Conservation (phyloP, 1,140 invertebrate genomes). For the Macrostomum lignano region DNA sequence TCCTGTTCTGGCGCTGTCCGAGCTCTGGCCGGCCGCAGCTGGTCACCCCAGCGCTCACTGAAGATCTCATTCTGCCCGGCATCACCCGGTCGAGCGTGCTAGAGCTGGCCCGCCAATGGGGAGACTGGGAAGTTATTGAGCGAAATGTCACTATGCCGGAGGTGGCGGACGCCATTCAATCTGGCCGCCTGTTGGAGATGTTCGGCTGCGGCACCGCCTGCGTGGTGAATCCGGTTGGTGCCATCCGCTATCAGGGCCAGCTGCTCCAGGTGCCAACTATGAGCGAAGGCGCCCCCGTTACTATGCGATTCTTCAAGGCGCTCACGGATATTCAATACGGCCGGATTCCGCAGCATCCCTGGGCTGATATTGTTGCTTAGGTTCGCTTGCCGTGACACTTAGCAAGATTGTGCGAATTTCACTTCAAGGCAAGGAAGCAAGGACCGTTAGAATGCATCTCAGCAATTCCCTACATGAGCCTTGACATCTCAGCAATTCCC, state of each 20-base stretch:
- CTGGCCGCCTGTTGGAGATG: constrained; percentile 51
- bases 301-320: constrained; percentile 34
- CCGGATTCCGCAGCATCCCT: no score
- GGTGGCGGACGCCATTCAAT: constrained; percentile 37
- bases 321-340: constrained; percentile 48
- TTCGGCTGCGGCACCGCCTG: constrained; percentile 67
- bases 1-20: constrained; percentile 50
- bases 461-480: no score
- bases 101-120: constrained; percentile 44
- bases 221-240: constrained; percentile 48
- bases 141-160: constrained; percentile 50
- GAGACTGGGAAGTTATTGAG: constrained; percentile 45
- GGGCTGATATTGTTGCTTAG: no score
- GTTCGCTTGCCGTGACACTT: no score
- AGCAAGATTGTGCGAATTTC: no score
- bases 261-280: constrained; percentile 37
- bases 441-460: no score
- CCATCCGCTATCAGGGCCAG: constrained; percentile 41
- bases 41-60: no score
- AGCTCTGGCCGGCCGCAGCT: no score
- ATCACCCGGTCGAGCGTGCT: constrained; percentile 54
- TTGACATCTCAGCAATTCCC: no score
- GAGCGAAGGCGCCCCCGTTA: constrained; percentile 30
- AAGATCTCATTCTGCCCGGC: constrained; percentile 47
- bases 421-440: no score